These are phyloP conservation scores for Smutsia gigantea DNA, from an alignment of 2,797 vertebrate species.

Conservation along the genomic window DNA sequence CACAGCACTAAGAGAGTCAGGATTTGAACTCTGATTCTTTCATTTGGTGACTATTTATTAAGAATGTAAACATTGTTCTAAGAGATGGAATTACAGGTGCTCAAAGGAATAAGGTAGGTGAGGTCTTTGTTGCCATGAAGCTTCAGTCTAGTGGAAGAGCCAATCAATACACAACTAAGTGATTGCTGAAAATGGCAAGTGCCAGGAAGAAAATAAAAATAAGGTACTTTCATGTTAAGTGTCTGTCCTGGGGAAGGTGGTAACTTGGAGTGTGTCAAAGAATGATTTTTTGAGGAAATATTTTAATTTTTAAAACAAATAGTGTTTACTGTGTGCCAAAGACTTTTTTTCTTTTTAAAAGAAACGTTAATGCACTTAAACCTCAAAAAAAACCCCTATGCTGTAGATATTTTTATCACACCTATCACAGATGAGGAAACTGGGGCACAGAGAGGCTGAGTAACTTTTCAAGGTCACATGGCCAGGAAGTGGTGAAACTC, in stretches of 20 bases:
- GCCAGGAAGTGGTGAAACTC: not conserved
- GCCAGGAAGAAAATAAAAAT: not conserved
- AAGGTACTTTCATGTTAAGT: not conserved
- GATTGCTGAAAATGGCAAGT: not conserved
- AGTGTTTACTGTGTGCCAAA: not conserved
- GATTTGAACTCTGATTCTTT: not conserved
- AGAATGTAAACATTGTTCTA: not conserved
- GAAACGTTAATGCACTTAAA: not conserved
- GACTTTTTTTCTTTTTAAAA: not conserved
- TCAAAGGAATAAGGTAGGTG: not conserved
- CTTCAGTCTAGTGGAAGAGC: not conserved
- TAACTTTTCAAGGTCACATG: not conserved
- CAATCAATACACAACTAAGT: not conserved
- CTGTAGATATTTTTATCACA: not conserved
- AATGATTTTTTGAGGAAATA: not conserved
- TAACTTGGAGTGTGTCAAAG: not conserved
- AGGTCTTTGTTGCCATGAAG: not conserved
- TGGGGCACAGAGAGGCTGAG: not conserved
- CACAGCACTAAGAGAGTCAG: not conserved
- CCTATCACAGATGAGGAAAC: not conserved
- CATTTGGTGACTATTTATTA: not conserved
- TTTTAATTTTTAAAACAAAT: constrained; percentile 18
- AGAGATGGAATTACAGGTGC: not conserved
- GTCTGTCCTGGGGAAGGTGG: not conserved
- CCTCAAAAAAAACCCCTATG: not conserved